phyloP scores from a whole-genome alignment of 1,140 invertebrate genomes.

The Saccostrea echinata region DNA sequence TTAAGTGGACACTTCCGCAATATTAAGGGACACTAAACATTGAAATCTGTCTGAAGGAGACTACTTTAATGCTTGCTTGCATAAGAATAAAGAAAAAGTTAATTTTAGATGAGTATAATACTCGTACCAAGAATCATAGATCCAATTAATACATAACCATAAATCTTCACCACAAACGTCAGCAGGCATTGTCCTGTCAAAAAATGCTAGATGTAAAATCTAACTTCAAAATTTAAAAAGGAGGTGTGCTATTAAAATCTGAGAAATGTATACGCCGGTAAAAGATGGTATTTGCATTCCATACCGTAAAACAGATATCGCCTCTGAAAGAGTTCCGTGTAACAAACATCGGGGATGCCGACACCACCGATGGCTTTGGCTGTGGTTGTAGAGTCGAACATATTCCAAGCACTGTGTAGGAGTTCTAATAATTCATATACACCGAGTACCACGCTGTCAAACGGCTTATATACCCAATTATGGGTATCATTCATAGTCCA shows the following conservation, averaged over 20 bases:
- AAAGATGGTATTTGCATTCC: neutral
- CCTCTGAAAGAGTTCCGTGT: constrained; percentile 18
- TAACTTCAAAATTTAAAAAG: neutral
- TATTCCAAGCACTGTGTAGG: constrained; percentile 8
- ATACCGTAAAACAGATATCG: constrained; percentile 7
- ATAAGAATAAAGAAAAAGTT: neutral
- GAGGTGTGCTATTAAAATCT: neutral
- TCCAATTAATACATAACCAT: neutral
- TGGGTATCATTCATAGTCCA: constrained; percentile 14
- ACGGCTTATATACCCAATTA: neutral
- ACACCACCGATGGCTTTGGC: neutral
- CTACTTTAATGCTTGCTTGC: no score
- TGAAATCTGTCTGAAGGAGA: no score
- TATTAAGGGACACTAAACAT: neutral
- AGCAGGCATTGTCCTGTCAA: neutral
- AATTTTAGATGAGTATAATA: neutral
- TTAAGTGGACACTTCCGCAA: neutral
- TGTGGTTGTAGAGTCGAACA: constrained; percentile 9
- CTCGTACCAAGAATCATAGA: constrained; percentile 8
- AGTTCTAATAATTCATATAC: neutral
- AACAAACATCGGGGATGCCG: neutral
- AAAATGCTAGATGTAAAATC: neutral
- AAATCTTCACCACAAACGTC: constrained; percentile 14
- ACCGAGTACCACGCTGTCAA: neutral
- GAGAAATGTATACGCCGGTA: neutral